Percentiles rank a stretch among this genome's conserved stretches.
These are phyloP conservation scores for Todus mexicanus DNA, from an alignment of 2,797 vertebrate species.

Conservation along the genomic window DNA sequence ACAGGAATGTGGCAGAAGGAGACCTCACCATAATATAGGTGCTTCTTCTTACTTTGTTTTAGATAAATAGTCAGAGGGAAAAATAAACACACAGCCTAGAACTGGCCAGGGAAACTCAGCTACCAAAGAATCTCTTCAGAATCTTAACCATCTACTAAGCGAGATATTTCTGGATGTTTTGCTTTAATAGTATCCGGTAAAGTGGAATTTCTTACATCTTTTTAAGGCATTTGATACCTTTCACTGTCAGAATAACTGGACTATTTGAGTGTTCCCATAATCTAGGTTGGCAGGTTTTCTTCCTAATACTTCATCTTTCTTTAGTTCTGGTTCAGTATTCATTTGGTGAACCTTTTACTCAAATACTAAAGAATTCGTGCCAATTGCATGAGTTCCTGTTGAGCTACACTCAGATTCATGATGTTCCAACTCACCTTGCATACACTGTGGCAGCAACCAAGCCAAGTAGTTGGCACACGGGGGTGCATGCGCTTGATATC, in stretches of 20 bases:
- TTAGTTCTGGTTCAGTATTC: background rate
- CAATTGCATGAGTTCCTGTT: background rate
- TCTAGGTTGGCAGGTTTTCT: background rate
- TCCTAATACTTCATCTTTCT: background rate
- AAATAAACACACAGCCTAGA: background rate
- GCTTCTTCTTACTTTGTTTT: background rate
- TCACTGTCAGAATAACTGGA: background rate
- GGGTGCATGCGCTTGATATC: fast-evolving
- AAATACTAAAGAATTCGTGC: background rate
- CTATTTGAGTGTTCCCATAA: background rate
- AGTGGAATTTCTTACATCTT: background rate
- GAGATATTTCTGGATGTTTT: background rate
- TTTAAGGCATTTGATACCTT: background rate
- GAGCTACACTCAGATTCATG: background rate
- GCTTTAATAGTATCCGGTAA: background rate
- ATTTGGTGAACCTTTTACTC: background rate
- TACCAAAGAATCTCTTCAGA: background rate
- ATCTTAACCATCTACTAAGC: background rate
- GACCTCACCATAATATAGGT: background rate
- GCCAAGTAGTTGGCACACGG: background rate
- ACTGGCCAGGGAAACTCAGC: background rate
- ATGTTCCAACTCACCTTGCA: background rate
- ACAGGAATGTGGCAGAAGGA: background rate
- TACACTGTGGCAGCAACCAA: fast-evolving
- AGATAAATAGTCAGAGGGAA: background rate